phyloP scores from a whole-genome alignment of 1,140 invertebrate species.

The Pararge aegeria region DNA sequence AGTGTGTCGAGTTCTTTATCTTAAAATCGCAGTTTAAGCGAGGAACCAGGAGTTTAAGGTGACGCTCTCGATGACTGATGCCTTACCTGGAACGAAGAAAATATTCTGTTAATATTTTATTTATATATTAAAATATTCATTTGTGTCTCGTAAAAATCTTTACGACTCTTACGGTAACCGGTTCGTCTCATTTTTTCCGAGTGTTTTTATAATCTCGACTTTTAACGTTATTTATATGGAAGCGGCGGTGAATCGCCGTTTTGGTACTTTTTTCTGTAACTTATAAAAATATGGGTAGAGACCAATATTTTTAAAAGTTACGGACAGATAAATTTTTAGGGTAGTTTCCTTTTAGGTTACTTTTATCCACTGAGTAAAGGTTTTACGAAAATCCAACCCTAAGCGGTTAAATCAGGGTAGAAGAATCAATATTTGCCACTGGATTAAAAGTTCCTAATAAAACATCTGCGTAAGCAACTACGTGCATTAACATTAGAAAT shows the following conservation, averaged over 20 bases:
- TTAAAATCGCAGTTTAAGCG: slow-evolving; percentile 29
- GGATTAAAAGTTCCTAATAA: no score
- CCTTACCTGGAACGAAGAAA: slow-evolving; percentile 33
- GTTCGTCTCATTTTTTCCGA: not conserved
- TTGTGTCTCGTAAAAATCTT: slow-evolving; percentile 7
- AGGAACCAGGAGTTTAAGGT: slow-evolving; percentile 14
- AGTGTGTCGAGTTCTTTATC: slow-evolving; percentile 15
- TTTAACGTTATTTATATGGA: not conserved
- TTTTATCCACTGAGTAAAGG: no score
- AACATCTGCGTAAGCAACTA: no score
- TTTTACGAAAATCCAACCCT: no score
- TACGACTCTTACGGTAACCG: not conserved
- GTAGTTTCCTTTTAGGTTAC: no score
- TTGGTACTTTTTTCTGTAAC: not conserved
- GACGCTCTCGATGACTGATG: slow-evolving; percentile 18
- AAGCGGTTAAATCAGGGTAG: no score
- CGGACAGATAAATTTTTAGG: no score
- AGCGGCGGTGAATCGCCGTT: not conserved
- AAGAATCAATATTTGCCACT: no score
- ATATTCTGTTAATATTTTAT: slow-evolving; percentile 2
- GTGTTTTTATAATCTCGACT: not conserved
- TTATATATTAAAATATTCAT: slow-evolving; percentile 11
- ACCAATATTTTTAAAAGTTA: no score
- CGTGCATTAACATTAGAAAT: no score
- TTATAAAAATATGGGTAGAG: no score